Conservation (phyloP, 2,113 vertebrate genomes). For the Melanostigma gelatinosum region DNA sequence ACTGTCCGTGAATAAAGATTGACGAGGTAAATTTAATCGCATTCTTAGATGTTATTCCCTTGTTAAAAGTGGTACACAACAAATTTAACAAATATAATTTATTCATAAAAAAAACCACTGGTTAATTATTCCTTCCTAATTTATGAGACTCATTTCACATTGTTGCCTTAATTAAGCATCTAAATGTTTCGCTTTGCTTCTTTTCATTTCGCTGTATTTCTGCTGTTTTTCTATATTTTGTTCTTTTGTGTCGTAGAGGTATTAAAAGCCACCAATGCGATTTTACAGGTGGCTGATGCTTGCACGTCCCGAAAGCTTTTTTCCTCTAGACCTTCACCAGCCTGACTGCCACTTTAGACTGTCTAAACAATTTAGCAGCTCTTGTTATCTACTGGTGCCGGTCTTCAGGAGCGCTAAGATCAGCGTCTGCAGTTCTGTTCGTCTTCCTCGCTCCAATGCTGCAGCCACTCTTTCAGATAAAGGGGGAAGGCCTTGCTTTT, state of each 20-base stretch:
- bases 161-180: conserved; percentile 2
- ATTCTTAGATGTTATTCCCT: neutral
- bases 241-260: neutral
- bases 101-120: neutral
- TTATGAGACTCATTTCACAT: neutral
- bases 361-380: conserved; percentile 8
- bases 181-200: conserved; percentile 6
- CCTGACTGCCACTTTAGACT: conserved; percentile 13
- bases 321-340: conserved; percentile 53
- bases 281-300: conserved; percentile 22
- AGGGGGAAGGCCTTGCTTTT: conserved; percentile 3
- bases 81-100: neutral
- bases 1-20: neutral
- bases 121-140: neutral
- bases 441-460: conserved; percentile 29
- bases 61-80: neutral
- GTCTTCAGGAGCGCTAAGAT: conserved; percentile 44
- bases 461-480: conserved; percentile 35
- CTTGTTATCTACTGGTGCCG: conserved; percentile 55
- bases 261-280: conserved; percentile 3
- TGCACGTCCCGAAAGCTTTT: conserved; percentile 14
- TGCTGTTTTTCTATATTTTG: neutral
- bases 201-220: neutral
- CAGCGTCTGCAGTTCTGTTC: neutral
- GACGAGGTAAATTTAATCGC: neutral